Conservation (phyloP, 2,113 vertebrate genomes). For the Euleptes europaea region DNA sequence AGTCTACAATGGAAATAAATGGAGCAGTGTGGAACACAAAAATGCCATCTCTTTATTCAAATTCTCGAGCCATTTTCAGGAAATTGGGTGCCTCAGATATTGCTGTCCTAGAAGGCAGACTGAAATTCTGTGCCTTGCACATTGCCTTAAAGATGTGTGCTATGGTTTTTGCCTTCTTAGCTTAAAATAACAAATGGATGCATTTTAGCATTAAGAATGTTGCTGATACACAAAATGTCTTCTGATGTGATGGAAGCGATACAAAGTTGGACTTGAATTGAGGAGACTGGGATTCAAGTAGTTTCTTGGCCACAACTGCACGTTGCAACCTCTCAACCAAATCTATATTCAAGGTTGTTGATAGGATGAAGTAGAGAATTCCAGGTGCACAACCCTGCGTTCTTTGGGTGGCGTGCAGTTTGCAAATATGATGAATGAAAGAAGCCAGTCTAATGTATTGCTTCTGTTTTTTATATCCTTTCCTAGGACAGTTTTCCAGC, state of each 20-base stretch:
- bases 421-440: neutral
- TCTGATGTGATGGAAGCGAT: neutral
- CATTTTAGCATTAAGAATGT: neutral
- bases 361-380: neutral
- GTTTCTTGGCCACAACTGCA: neutral
- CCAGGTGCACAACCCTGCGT: neutral
- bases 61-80: neutral
- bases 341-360: neutral
- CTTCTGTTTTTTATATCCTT: conserved; percentile 40
- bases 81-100: neutral
- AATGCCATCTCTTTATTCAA: conserved; percentile 3
- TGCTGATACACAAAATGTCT: neutral
- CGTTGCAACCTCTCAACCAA: neutral
- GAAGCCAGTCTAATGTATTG: neutral
- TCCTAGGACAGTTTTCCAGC: conserved; percentile 97
- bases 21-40: conserved; percentile 12
- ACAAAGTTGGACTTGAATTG: neutral
- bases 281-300: neutral
- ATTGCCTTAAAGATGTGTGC: neutral
- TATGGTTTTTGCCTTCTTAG: conserved; percentile 16
- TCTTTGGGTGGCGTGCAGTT: neutral
- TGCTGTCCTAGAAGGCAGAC: neutral
- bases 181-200: conserved; percentile 13
- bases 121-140: neutral
- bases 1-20: conserved; percentile 9